Percentiles rank a stretch among this genome's conserved stretches.
phyloP scores from a whole-genome alignment of 2,888 invertebrate genomes.

The Lasioglossum lativentre region DNA sequence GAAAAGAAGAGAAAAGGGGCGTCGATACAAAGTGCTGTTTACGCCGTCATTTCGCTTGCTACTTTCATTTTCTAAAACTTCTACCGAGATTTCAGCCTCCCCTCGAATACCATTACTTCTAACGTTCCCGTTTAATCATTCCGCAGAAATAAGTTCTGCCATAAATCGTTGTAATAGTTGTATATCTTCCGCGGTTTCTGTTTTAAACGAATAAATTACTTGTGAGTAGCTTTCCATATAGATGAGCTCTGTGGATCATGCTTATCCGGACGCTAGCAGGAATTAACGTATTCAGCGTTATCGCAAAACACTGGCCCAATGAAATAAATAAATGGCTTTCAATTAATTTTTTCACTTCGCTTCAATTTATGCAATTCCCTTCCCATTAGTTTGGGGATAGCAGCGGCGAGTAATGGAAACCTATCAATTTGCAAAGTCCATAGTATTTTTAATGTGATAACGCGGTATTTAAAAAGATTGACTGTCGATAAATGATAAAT shows the following conservation, averaged over 20 bases:
- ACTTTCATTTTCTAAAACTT: conserved; percentile 42
- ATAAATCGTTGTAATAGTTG: neutral
- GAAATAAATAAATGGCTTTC: neutral
- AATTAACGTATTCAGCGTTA: neutral
- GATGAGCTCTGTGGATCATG: conserved; percentile 1
- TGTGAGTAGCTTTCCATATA: neutral
- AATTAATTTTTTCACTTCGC: neutral
- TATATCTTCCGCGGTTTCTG: neutral
- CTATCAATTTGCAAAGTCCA: neutral
- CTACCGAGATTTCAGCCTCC: conserved; percentile 18
- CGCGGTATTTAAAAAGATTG: neutral
- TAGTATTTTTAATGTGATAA: neutral
- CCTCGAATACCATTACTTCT: conserved; percentile 22
- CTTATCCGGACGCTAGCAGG: neutral
- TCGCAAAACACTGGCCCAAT: neutral
- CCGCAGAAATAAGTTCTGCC: neutral
- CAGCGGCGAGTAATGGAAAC: neutral
- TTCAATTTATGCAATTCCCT: neutral
- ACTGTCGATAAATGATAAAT: neutral
- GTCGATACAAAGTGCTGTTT: conserved; percentile 73
- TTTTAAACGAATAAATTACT: neutral
- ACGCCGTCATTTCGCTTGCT: conserved; percentile 47
- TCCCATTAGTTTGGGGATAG: neutral
- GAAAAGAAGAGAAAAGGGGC: conserved; percentile 55
- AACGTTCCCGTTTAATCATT: conserved; percentile 11